These are phyloP conservation scores for Peromyscus californicus DNA, from an alignment of 2,113 vertebrate species.

Conservation along the genomic window DNA sequence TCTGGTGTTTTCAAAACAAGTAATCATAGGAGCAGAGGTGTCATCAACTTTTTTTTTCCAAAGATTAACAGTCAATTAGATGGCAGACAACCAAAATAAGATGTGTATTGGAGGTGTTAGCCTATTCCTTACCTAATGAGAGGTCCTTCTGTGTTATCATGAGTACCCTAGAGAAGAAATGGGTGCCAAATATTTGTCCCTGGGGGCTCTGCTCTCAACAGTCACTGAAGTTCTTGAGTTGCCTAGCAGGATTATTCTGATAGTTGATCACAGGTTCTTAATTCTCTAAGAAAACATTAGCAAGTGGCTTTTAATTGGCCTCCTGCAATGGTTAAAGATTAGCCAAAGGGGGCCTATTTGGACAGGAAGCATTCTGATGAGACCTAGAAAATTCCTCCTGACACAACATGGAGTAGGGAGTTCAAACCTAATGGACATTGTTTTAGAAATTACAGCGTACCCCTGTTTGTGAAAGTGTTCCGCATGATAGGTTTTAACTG, in stretches of 20 bases:
- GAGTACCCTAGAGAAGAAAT: conserved; percentile 78
- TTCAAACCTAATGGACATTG: conserved; percentile 20
- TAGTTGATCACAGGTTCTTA: conserved; percentile 80
- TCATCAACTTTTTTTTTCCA: conserved; percentile 73
- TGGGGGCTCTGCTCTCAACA: conserved; percentile 75
- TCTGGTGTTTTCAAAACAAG: conserved; percentile 35
- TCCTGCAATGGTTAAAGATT: conserved; percentile 79
- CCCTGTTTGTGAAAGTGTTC: not conserved
- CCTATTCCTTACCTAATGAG: conserved; percentile 77
- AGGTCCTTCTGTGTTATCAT: conserved; percentile 85
- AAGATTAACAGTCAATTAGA: conserved; percentile 82
- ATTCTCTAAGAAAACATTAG: conserved; percentile 86
- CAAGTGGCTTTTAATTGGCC: conserved; percentile 84
- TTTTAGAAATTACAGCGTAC: conserved; percentile 58
- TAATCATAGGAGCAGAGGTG: conserved; percentile 33
- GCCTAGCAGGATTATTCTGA: conserved; percentile 80
- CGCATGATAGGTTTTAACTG: conserved; percentile 23
- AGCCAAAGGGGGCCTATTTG: conserved; percentile 68
- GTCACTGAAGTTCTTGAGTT: conserved; percentile 70
- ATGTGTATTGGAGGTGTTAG: conserved; percentile 82
- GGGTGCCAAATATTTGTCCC: conserved; percentile 87
- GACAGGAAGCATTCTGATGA: conserved; percentile 60
- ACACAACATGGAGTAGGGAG: not conserved
- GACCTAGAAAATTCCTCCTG: conserved; percentile 67
- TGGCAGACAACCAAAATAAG: conserved; percentile 78